These are phyloP conservation scores for Electrophaes corylata DNA, from an alignment of 2,888 invertebrate species.

Conservation along the genomic window DNA sequence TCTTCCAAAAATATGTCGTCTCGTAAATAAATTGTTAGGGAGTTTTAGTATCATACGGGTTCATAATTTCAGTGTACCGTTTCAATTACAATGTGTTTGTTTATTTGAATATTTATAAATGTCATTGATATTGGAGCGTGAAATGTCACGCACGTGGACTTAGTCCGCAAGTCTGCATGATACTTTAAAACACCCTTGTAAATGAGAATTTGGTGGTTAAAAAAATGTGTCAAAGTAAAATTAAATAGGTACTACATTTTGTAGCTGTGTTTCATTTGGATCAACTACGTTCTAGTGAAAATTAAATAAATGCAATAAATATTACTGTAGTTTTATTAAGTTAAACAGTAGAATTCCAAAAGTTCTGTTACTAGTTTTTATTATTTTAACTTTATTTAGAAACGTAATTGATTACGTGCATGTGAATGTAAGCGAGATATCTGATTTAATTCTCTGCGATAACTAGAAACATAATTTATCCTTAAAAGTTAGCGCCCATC, in stretches of 20 bases:
- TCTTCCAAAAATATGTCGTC: constrained; percentile 5
- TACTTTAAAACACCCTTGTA: background rate
- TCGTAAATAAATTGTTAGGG: constrained; percentile 1
- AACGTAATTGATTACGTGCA: background rate
- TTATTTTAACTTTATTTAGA: background rate
- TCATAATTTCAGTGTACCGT: too few relatives aligned
- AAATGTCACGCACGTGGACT: background rate
- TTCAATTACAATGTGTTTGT: background rate
- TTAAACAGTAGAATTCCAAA: background rate
- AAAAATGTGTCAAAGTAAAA: constrained; percentile 22
- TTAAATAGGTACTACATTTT: constrained; percentile 22
- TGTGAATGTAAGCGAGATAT: constrained; percentile 2
- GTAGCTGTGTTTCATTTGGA: constrained; percentile 16
- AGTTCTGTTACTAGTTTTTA: background rate
- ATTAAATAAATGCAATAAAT: constrained; percentile 9
- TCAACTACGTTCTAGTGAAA: background rate
- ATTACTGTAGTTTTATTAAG: constrained; percentile 11
- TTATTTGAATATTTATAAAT: too few relatives aligned
- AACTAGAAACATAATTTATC: too few relatives aligned
- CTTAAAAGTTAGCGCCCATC: constrained; percentile 2
- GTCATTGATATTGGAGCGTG: background rate
- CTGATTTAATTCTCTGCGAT: constrained; percentile 13
- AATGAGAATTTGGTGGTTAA: background rate
- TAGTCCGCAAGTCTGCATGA: background rate
- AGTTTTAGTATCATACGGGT: background rate